Evolutionary conservation across 1,140 invertebrate species (phyloP), one percentile per base, ranked within the genome.

Genomic region (Melipona quadrifasciata): DNA sequence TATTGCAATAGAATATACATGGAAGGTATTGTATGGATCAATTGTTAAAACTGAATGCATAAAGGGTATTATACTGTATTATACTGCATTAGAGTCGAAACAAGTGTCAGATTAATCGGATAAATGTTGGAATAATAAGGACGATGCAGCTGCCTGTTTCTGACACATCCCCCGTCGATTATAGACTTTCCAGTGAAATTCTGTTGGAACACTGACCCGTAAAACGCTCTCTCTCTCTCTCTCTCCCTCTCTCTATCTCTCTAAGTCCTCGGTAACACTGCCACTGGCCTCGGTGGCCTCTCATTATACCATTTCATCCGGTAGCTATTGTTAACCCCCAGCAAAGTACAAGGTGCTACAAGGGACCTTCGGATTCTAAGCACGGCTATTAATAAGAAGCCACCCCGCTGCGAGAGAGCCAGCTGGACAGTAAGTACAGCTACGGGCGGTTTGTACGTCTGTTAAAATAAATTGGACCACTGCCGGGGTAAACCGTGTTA

Each of bases 331-430:
- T 78, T 83, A 83, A 78, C 55, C 65, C 39, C 39, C 51, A 4
- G 55, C 55, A 27, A 68, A 57, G 27, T 83, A 70, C 81, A 70
- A 77, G 73, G 75, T 70, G 81, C 81, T 78, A 70, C 81, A 58
- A 83, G 65, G n/a, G 74, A 58, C 51, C 39, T 47, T 65, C 72
- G 61, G 39, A 58, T 78, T 71, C 75, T 83, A 83, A 78, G 81
- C 34, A 61, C 81, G 27, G 55, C 81, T 83, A 83, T 83, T 83
- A 78, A 83, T 83, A 83, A 83, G 81, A 78, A 78, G 65, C 34
- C 14, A 68, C n/a, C 74, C 67, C 74, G 53, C 55, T 61, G 80
- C 80, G 80, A 34, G 67, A 21, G n/a, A 68, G 34, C 4, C 47
- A 34, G 12, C 64, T 39, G 55, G 16, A 77, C 65, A 61, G 74